Evolutionary conservation across 2,888 invertebrate genomes (phyloP).

Genomic region (Hylaea fasciaria): DNA sequence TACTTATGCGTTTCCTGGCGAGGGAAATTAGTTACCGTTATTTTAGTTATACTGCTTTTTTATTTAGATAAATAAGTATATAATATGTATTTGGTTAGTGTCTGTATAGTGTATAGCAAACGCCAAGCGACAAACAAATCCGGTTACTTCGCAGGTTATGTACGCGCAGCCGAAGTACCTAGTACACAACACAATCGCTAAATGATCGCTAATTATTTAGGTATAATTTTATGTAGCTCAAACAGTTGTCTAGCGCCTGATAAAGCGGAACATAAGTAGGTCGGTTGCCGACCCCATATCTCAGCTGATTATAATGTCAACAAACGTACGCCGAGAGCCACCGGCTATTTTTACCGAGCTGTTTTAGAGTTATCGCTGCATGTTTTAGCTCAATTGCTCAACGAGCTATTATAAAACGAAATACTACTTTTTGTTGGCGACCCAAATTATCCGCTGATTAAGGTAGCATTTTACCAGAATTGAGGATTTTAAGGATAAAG

Average conservation of each 20-base stretch:
- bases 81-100: no score
- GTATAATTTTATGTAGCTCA: conserved; percentile 29
- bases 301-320: conserved; percentile 56
- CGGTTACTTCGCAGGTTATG: no score
- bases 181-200: background rate
- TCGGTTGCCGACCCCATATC: conserved; percentile 57
- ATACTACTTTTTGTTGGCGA: no score
- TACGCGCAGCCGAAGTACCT: background rate
- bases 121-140: no score
- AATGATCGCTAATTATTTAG: background rate
- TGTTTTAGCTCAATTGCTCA: background rate
- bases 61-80: background rate
- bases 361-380: background rate
- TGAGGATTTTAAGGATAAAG: no score
- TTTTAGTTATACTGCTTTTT: conserved; percentile 38
- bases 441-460: no score
- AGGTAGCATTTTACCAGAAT: no score
- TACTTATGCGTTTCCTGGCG: background rate
- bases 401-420: background rate
- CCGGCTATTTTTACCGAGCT: conserved; percentile 10
- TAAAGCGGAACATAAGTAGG: conserved; percentile 43
- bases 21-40: conserved; percentile 28
- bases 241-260: conserved; percentile 32
- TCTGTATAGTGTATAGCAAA: no score
- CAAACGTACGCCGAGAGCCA: conserved; percentile 34